Conservation (phyloP, 1,140 invertebrate species). For the Branchinecta lindahli region DNA sequence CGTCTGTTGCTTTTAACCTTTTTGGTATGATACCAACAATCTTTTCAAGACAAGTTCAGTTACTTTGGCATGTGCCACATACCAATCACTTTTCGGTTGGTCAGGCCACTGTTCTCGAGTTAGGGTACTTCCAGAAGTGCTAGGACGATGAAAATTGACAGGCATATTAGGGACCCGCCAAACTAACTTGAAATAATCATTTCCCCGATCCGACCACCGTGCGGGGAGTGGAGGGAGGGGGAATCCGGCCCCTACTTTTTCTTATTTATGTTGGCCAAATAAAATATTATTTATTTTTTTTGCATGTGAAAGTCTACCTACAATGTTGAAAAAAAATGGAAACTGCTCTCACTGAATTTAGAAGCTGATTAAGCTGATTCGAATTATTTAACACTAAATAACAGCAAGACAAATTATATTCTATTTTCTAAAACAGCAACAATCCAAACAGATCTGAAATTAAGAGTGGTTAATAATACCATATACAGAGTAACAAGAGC, state of each 20-base stretch:
- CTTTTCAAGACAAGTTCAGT: slow-evolving; percentile 8
- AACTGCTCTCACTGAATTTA: slow-evolving; percentile 12
- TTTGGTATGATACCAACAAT: background rate
- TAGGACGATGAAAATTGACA: too few relatives aligned
- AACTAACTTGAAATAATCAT: too few relatives aligned
- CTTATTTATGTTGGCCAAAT: background rate
- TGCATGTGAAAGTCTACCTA: background rate
- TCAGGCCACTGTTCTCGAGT: too few relatives aligned
- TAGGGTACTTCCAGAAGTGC: too few relatives aligned
- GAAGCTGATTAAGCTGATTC: background rate
- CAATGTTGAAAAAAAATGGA: background rate
- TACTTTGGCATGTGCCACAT: too few relatives aligned
- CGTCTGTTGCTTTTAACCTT: background rate
- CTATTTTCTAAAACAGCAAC: too few relatives aligned
- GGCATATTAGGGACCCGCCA: too few relatives aligned
- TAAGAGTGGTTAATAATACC: slow-evolving; percentile 1
- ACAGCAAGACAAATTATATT: too few relatives aligned
- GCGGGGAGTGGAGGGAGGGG: too few relatives aligned
- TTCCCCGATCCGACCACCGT: too few relatives aligned
- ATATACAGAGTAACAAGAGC: background rate
- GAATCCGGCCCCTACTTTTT: background rate
- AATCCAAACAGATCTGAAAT: slow-evolving; percentile 12
- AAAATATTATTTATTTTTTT: background rate
- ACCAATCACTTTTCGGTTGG: too few relatives aligned
- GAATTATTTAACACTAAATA: slow-evolving; percentile 11